A percentile compares a stretch with the other conserved stretches of the same genome.
Conservation (phyloP, 2,888 invertebrate genomes). For the Labia minor region DNA sequence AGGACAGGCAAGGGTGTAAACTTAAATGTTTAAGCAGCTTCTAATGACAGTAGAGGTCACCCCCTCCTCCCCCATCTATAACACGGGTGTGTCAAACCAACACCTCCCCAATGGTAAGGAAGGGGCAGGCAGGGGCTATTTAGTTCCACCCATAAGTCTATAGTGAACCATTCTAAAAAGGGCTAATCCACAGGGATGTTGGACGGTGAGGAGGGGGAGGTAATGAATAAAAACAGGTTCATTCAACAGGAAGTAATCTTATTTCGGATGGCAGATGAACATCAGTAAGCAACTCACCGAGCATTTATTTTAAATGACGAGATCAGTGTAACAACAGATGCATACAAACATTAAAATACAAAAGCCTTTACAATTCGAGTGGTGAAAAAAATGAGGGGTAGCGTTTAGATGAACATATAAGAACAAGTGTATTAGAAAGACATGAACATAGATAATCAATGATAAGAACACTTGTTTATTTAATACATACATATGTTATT, state of each 20-base stretch:
- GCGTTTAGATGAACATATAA: too few relatives aligned
- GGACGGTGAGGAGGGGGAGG: too few relatives aligned
- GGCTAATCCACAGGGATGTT: conserved; percentile 13
- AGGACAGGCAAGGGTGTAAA: background rate
- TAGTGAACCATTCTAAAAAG: background rate
- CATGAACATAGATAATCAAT: too few relatives aligned
- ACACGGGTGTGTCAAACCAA: background rate
- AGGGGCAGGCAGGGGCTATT: background rate
- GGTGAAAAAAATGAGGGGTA: too few relatives aligned
- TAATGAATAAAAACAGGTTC: background rate
- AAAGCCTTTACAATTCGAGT: too few relatives aligned
- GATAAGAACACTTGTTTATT: too few relatives aligned
- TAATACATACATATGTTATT: too few relatives aligned
- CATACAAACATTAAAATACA: too few relatives aligned
- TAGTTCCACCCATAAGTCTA: conserved; percentile 2
- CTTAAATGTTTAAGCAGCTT: conserved; percentile 13
- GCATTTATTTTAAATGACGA: too few relatives aligned
- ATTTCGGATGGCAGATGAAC: background rate
- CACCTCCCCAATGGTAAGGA: background rate
- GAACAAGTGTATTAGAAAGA: too few relatives aligned
- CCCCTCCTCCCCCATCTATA: too few relatives aligned
- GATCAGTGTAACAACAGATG: too few relatives aligned
- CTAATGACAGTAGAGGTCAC: background rate
- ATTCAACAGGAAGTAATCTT: background rate
- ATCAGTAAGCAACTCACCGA: background rate